Evolutionary conservation across 2,797 vertebrate genomes (phyloP).

Genomic region (Channallabes apus): DNA sequence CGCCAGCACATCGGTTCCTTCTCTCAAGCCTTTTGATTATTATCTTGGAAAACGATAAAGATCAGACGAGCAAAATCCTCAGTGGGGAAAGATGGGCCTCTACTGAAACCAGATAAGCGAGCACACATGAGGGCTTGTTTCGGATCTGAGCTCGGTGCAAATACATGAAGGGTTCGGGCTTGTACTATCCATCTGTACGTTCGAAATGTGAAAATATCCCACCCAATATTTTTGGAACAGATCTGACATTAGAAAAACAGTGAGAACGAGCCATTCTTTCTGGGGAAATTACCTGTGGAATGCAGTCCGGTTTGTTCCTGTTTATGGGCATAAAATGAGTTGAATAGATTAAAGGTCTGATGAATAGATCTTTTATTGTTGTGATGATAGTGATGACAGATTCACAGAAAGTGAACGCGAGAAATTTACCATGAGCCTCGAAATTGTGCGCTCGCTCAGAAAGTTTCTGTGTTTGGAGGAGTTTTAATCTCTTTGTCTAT

Average conservation of each 20-base stretch:
- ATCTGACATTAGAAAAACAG: neutral
- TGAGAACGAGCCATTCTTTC: neutral
- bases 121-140: slow-evolving; percentile 37
- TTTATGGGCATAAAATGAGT: neutral
- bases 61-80: slow-evolving; percentile 32
- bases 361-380: neutral
- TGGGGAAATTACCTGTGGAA: neutral
- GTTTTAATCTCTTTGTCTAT: neutral
- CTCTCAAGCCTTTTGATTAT: slow-evolving; percentile 29
- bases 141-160: slow-evolving; percentile 3
- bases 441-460: neutral
- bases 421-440: too few species aligned
- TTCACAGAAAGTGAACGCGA: neutral
- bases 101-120: slow-evolving; percentile 28
- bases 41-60: slow-evolving; percentile 39
- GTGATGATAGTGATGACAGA: neutral
- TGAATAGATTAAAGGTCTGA: neutral
- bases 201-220: neutral
- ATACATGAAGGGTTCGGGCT: neutral
- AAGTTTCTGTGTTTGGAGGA: neutral
- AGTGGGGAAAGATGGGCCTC: slow-evolving; percentile 29
- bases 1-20: slow-evolving; percentile 28
- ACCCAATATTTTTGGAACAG: neutral
- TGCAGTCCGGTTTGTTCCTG: slow-evolving; percentile 5
- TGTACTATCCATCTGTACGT: neutral